Evolutionary conservation across 2,888 invertebrate genomes (phyloP).

Genomic region (Melieria picta): DNA sequence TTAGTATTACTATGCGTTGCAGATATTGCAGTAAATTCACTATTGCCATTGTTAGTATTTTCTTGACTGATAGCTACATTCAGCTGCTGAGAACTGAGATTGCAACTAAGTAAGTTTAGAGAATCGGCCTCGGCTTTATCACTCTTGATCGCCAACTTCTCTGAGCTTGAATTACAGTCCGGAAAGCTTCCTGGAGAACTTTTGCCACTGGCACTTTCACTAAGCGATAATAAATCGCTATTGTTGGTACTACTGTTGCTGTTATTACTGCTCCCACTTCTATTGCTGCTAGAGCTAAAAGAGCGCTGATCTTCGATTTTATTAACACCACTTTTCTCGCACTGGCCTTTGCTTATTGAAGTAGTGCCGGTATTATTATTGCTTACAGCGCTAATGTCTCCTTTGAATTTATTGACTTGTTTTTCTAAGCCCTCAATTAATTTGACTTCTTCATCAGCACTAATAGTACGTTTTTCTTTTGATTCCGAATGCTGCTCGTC

Average conservation of each 20-base stretch:
- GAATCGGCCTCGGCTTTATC: background rate
- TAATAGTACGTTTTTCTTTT: conserved; percentile 58
- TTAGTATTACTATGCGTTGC: no score
- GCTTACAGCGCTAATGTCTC: conserved; percentile 6
- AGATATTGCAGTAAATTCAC: background rate
- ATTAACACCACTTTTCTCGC: conserved; percentile 25
- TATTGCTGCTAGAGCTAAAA: conserved; percentile 51
- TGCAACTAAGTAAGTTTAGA: background rate
- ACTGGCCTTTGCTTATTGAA: background rate
- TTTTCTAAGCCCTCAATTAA: conserved; percentile 51
- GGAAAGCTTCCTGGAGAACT: conserved; percentile 60
- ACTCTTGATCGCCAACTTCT: background rate
- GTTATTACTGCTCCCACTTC: conserved; percentile 46
- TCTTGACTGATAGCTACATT: background rate
- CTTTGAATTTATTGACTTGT: background rate
- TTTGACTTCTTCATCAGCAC: conserved; percentile 52
- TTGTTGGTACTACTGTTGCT: conserved; percentile 48
- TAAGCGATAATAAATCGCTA: conserved; percentile 42
- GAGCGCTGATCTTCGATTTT: conserved; percentile 47
- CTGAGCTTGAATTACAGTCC: conserved; percentile 45
- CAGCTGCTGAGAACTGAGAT: background rate
- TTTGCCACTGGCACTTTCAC: conserved; percentile 60
- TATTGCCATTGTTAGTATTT: background rate
- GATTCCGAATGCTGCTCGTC: conserved; percentile 54
- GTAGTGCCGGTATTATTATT: conserved; percentile 38